phyloP scores from a whole-genome alignment of 2,797 vertebrate genomes.

The Myripristis jacobus region DNA sequence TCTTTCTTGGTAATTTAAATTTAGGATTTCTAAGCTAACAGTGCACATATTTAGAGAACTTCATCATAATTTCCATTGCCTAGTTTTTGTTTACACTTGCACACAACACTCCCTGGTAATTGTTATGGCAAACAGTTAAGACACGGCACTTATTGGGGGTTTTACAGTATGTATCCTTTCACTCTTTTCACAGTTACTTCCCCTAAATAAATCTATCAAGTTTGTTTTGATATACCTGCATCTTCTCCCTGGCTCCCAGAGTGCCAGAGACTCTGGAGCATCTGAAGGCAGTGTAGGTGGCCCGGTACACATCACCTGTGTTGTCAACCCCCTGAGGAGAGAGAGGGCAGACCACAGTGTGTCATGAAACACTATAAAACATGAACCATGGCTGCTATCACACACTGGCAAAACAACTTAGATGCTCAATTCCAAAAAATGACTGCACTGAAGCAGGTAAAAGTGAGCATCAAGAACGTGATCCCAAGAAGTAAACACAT shows the following conservation, averaged over 20 bases:
- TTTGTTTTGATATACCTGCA: conserved; percentile 82
- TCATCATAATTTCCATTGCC: too few relatives aligned
- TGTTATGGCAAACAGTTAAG: too few relatives aligned
- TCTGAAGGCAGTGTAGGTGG: conserved; percentile 92
- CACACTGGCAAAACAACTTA: not conserved
- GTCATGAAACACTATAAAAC: conserved; percentile 4
- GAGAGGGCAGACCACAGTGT: conserved; percentile 11
- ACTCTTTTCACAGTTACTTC: not conserved
- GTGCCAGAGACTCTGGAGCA: conserved; percentile 89
- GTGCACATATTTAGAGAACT: too few relatives aligned
- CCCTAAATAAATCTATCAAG: too few relatives aligned
- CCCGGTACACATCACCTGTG: conserved; percentile 89
- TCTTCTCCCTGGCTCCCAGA: conserved; percentile 83
- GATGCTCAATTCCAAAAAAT: not conserved
- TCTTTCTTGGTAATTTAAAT: too few relatives aligned
- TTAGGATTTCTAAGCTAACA: too few relatives aligned
- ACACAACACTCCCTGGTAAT: too few relatives aligned
- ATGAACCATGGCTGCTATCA: not conserved
- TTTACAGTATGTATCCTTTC: not conserved
- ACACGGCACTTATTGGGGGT: too few relatives aligned
- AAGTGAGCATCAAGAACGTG: not conserved
- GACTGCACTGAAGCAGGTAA: not conserved
- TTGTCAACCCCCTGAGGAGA: conserved; percentile 87
- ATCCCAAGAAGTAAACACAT: conserved; percentile 1
- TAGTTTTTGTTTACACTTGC: too few relatives aligned